A percentile compares a stretch with the other conserved stretches of the same genome.
Evolutionary conservation across 2,797 vertebrate species (phyloP).

Genomic region (Anolis apletophallus): DNA sequence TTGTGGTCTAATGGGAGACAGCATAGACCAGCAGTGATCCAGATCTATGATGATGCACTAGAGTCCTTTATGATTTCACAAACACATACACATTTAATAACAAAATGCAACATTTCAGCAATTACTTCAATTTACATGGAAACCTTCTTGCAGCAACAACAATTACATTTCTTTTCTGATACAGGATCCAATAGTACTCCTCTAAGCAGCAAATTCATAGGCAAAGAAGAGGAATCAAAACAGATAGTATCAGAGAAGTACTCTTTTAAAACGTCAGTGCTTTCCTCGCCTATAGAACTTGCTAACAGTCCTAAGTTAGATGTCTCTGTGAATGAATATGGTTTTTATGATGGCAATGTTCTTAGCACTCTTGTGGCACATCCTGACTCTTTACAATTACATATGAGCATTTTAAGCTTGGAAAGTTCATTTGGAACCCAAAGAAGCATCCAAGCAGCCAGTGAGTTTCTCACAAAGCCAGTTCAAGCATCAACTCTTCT

Average conservation of each 20-base stretch:
- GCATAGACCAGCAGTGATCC: background rate
- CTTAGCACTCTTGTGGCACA: background rate
- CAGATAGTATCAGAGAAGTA: background rate
- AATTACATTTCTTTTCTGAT: background rate
- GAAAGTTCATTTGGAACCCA: slow-evolving; percentile 36
- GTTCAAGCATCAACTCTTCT: background rate
- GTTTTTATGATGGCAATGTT: background rate
- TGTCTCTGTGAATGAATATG: slow-evolving; percentile 19
- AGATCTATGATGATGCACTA: no score
- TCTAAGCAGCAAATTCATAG: background rate
- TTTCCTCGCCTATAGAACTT: slow-evolving; percentile 22
- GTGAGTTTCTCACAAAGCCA: rapidly evolving
- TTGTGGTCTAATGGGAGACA: background rate
- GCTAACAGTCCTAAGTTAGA: background rate
- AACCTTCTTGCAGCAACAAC: background rate
- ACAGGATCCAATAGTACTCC: background rate
- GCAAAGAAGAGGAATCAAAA: background rate
- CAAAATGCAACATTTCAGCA: background rate
- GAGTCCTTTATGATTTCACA: background rate
- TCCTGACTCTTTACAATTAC: background rate
- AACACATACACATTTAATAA: background rate
- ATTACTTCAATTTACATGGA: background rate
- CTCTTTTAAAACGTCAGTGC: background rate
- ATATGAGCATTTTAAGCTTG: slow-evolving; percentile 5
- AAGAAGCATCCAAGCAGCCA: slow-evolving; percentile 22